phyloP scores from a whole-genome alignment of 2,888 invertebrate species.

The Leptopilina drosophilae region DNA sequence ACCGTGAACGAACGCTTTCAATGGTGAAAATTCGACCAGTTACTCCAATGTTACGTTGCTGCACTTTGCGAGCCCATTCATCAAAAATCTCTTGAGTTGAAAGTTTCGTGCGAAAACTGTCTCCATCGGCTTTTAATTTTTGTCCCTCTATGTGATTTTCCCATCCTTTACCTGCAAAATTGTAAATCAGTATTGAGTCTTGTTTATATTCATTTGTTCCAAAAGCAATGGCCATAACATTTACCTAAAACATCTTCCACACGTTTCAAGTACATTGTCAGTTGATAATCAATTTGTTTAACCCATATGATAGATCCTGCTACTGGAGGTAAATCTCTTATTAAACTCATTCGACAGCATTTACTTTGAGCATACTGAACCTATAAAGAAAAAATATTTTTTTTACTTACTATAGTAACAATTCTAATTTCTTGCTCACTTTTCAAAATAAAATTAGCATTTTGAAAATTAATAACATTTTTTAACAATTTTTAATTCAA shows the following conservation, averaged over 20 bases:
- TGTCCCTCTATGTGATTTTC: slow-evolving; percentile 99
- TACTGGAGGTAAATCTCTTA: slow-evolving; percentile 96
- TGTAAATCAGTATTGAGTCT: slow-evolving; percentile 12
- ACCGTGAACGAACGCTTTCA: slow-evolving; percentile 87
- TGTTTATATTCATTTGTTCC: not conserved
- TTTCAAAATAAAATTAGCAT: too few relatives aligned
- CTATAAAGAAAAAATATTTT: slow-evolving; percentile 75
- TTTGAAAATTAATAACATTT: too few relatives aligned
- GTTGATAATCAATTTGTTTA: slow-evolving; percentile 97
- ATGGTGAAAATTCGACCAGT: slow-evolving; percentile 96
- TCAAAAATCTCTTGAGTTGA: slow-evolving; percentile 99
- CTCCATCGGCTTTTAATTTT: slow-evolving; percentile 97
- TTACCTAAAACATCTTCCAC: slow-evolving; percentile 98
- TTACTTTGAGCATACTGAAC: slow-evolving; percentile 97
- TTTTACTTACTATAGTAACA: too few relatives aligned
- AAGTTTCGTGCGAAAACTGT: slow-evolving; percentile 96
- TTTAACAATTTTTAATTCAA: too few relatives aligned
- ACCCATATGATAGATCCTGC: slow-evolving; percentile 99
- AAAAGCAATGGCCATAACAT: not conserved
- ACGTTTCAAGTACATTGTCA: slow-evolving; percentile 95
- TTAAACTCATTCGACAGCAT: slow-evolving; percentile 92
- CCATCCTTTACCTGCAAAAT: slow-evolving; percentile 91
- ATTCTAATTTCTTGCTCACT: too few relatives aligned
- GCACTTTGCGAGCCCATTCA: slow-evolving; percentile 97
- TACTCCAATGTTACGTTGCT: slow-evolving; percentile 95